phyloP scores from a whole-genome alignment of 2,113 vertebrate genomes.

The Pogona vitticeps region DNA sequence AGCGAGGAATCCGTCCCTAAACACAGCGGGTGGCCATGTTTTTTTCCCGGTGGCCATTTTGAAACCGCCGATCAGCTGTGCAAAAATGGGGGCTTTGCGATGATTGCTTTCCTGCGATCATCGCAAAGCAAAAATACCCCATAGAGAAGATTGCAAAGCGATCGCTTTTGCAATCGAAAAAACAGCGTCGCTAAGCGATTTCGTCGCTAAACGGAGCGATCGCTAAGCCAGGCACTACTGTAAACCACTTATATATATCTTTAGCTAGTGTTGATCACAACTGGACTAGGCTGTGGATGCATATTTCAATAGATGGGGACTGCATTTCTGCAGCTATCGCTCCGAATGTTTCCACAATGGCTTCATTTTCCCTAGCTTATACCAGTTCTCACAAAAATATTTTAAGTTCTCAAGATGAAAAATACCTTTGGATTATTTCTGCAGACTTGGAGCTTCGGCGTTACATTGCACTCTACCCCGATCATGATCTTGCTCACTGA shows the following conservation, averaged over 20 bases:
- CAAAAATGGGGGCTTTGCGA: too few species aligned
- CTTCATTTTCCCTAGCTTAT: not conserved
- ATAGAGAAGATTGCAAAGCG: too few species aligned
- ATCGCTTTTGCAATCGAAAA: too few species aligned
- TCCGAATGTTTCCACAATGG: not conserved
- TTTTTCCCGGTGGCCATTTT: too few species aligned
- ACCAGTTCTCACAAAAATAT: not conserved
- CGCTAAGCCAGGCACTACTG: too few species aligned
- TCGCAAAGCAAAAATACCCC: too few species aligned
- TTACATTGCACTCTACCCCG: not conserved
- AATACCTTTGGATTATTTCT: not conserved
- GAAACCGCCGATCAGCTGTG: too few species aligned
- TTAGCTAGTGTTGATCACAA: not conserved
- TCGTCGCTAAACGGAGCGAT: too few species aligned
- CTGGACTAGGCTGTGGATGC: not conserved
- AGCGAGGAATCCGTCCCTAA: too few species aligned
- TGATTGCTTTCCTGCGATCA: too few species aligned
- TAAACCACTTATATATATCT: not conserved
- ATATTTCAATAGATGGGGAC: not conserved
- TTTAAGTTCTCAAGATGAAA: not conserved
- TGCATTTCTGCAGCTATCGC: not conserved
- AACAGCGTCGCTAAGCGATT: too few species aligned
- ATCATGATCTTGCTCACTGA: not conserved
- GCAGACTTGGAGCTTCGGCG: not conserved
- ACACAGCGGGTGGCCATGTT: too few species aligned